These are phyloP conservation scores for Hyalella azteca DNA, from an alignment of 2,888 invertebrate species.

Conservation along the genomic window DNA sequence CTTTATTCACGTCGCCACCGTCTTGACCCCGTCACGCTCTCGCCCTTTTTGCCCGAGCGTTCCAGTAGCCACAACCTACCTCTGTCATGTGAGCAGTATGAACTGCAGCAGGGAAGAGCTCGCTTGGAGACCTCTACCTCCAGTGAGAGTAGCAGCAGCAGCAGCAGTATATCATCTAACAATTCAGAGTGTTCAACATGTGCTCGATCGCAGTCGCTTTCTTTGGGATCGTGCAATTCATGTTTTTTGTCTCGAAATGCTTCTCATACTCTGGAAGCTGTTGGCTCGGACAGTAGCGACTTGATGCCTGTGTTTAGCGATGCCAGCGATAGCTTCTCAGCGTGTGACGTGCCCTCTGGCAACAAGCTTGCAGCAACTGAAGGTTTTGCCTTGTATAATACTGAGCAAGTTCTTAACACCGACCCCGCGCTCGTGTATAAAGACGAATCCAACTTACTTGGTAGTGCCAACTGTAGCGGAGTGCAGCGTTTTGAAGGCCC, in stretches of 20 bases:
- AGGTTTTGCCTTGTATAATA: background rate
- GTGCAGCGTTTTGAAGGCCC: background rate
- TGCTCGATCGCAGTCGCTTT: background rate
- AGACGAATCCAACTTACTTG: background rate
- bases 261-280: background rate
- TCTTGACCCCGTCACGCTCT: constrained; percentile 1
- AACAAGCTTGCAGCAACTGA: background rate
- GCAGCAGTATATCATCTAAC: background rate
- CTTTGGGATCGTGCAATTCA: constrained; percentile 1
- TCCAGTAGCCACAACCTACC: background rate
- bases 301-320: background rate
- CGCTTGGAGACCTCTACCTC: background rate
- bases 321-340: background rate
- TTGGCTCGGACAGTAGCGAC: background rate
- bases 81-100: background rate
- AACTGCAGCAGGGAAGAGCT: background rate
- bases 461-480: background rate
- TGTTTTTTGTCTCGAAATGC: background rate
- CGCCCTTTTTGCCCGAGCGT: background rate
- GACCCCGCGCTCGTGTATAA: background rate
- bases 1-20: constrained; percentile 13
- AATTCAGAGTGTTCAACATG: constrained; percentile 1
- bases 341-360: background rate
- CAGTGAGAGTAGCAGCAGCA: background rate
- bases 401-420: background rate